Conservation (phyloP, 1,140 invertebrate genomes). For the Bombus difficillimus region DNA sequence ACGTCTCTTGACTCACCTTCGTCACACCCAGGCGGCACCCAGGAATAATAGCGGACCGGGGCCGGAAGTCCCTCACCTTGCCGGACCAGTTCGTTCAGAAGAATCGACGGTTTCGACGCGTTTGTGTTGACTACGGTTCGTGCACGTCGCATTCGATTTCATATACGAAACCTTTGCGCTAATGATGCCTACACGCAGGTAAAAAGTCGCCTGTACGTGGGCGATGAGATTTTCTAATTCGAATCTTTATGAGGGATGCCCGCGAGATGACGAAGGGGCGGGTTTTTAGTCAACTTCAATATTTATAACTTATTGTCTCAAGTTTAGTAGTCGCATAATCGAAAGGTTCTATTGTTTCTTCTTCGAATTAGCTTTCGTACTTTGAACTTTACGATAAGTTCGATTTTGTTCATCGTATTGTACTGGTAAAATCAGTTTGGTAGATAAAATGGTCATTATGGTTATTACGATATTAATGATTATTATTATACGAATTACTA, state of each 20-base stretch:
- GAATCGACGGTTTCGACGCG: slow-evolving; percentile 71
- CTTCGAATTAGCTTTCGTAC: too few species aligned
- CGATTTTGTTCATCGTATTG: too few species aligned
- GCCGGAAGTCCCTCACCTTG: slow-evolving; percentile 75
- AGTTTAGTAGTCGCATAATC: slow-evolving; percentile 61
- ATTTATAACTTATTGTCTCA: slow-evolving; percentile 81
- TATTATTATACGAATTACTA: too few species aligned
- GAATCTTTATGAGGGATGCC: slow-evolving; percentile 39
- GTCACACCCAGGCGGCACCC: slow-evolving; percentile 76
- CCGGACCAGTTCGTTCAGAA: slow-evolving; percentile 56
- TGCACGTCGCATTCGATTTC: slow-evolving; percentile 40
- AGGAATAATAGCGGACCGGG: slow-evolving; percentile 72
- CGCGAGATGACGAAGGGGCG: slow-evolving; percentile 42
- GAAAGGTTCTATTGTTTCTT: not conserved
- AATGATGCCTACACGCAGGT: slow-evolving; percentile 78
- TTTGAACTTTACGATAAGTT: too few species aligned
- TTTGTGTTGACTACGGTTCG: slow-evolving; percentile 20
- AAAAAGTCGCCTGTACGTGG: slow-evolving; percentile 72
- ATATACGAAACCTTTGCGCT: slow-evolving; percentile 65
- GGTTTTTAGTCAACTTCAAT: slow-evolving; percentile 74
- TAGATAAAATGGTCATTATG: too few species aligned
- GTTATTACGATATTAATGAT: too few species aligned
- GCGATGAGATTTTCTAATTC: slow-evolving; percentile 78
- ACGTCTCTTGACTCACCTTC: slow-evolving; percentile 33
- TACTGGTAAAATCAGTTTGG: too few species aligned